Conservation (phyloP, 1,140 invertebrate species). For the Luehdorfia chinensis region DNA sequence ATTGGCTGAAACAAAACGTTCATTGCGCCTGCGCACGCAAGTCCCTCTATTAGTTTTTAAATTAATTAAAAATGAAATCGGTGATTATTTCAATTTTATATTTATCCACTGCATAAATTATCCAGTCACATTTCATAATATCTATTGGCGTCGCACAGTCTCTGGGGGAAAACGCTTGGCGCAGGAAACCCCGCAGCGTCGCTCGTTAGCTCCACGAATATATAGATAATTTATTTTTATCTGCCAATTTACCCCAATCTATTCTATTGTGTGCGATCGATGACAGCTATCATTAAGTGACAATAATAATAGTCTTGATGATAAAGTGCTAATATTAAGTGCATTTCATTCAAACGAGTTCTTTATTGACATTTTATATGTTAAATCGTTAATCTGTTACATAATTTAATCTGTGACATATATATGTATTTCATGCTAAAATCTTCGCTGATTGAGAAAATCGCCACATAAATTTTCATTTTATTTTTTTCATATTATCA, state of each 20-base stretch:
- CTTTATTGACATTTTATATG: too few species aligned
- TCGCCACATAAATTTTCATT: too few species aligned
- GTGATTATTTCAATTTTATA: conserved; percentile 2
- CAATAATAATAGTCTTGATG: conserved; percentile 25
- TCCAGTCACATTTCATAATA: conserved; percentile 3
- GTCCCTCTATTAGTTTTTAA: background rate
- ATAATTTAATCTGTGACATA: too few species aligned
- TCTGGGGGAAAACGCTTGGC: conserved; percentile 41
- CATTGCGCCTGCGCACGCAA: conserved; percentile 36
- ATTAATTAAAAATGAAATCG: conserved; percentile 3
- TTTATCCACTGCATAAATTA: conserved; percentile 15
- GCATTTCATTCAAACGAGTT: conserved; percentile 3
- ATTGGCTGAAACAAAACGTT: conserved; percentile 34
- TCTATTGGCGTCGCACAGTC: conserved; percentile 45
- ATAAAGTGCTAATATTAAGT: conserved; percentile 16
- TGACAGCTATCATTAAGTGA: conserved; percentile 50
- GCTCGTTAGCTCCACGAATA: conserved; percentile 60
- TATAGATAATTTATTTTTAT: conserved; percentile 69
- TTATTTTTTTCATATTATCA: too few species aligned
- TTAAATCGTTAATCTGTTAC: too few species aligned
- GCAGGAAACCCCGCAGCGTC: conserved; percentile 43
- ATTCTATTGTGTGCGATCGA: conserved; percentile 47
- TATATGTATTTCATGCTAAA: too few species aligned
- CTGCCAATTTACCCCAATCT: conserved; percentile 69
- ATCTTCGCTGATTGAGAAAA: too few species aligned